phyloP scores from a whole-genome alignment of 2,113 vertebrate species.

The Scomber japonicus region DNA sequence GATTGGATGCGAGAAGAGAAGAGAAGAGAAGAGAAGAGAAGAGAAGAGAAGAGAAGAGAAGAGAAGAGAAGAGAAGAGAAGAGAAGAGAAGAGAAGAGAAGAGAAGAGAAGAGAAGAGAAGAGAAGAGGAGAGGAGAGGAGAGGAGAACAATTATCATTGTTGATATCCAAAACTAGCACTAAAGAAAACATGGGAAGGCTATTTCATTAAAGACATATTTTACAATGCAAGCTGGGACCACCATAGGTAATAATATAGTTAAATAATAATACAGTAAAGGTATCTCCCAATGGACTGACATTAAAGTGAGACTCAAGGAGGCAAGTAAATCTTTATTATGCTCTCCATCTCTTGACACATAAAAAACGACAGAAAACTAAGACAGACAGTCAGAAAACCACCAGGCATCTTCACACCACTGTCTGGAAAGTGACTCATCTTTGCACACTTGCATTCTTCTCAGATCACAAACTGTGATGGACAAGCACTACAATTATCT shows the following conservation, averaged over 20 bases:
- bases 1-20: background rate
- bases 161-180: background rate
- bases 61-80: too few relatives aligned
- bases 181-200: background rate
- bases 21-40: background rate
- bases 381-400: conserved; percentile 19
- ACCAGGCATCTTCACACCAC: conserved; percentile 35
- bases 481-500: conserved; percentile 70
- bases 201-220: background rate
- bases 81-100: too few relatives aligned
- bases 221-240: conserved; percentile 7
- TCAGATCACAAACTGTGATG: conserved; percentile 64
- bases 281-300: background rate
- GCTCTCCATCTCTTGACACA: background rate
- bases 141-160: background rate
- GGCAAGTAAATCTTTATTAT: conserved; percentile 25
- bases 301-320: background rate
- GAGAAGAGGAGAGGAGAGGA: too few relatives aligned
- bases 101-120: too few relatives aligned
- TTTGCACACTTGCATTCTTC: conserved; percentile 3
- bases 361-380: conserved; percentile 20
- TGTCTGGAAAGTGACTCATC: conserved; percentile 18
- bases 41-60: background rate
- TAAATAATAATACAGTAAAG: conserved; percentile 17
- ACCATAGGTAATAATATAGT: conserved; percentile 1